Base-by-base conservation (phyloP, 1,140 invertebrate species). In the Drosophila neocordata region DNA sequence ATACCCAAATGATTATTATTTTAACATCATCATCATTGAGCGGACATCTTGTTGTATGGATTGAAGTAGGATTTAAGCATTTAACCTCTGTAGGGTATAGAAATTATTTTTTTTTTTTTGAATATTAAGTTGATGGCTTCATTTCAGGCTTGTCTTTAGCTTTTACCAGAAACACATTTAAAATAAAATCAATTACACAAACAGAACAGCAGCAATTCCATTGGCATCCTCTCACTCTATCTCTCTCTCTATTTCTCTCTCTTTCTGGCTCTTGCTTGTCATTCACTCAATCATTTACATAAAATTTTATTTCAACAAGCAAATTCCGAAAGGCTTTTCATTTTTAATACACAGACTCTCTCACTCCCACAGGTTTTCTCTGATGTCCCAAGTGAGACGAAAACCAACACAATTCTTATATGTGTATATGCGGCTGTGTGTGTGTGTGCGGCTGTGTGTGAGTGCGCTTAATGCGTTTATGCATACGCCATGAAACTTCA, bases 401-500 rank as follows among this genome's bases (percentile, higher is more conserved):
- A 31, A 31, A 69, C 51, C 69, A 52, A 18, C 41, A 48, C 41
- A 48, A 20, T 48, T 48, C 24, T 44, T 34, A 18, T 52, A 27
- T 48, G 18, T 12, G 35, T 51, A 11, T 34, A 13, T 52, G 51
- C 55, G 60, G n/a, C n/a, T 35, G 41, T 31, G 31, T 2, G 7
- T 9, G 58, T 38, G 18, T 59, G 22, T 65, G 56, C 15, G 11
- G 51, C 12, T 64, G 55, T 55, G 6, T 58, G 15, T 65, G 60
- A 52, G 51, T 63, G 41, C 73, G 70, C 61, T 68, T 67, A 69
- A 77, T 69, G 62, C 62, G 44, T 68, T 67, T 80, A 55, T 84
- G 77, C 72, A 76, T 75, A 75, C 65, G 66, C 66, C 65, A 70
- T 70, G 70, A 72, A 87, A 83, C 66, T 70, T 83, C 75, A 88